These are phyloP conservation scores for Gallirallus australis DNA, from an alignment of 2,797 vertebrate species.

Conservation along the genomic window DNA sequence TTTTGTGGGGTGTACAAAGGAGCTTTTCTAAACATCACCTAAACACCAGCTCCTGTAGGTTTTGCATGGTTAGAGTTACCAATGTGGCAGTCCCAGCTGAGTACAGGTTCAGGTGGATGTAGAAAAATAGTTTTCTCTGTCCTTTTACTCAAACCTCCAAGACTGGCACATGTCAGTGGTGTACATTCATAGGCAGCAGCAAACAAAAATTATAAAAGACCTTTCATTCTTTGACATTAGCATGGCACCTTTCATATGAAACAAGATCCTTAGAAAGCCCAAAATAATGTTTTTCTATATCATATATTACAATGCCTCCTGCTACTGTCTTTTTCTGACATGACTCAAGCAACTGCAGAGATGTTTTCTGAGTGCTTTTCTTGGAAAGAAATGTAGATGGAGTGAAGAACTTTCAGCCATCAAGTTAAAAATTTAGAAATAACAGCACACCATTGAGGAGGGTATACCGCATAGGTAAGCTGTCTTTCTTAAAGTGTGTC, in stretches of 20 bases:
- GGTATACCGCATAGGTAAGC: not conserved
- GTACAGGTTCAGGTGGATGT: not conserved
- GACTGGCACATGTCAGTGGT: not conserved
- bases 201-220: not conserved
- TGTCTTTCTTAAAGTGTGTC: not conserved
- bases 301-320: fast-evolving
- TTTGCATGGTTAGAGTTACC: not conserved
- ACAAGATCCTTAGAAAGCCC: not conserved
- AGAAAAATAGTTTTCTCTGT: not conserved
- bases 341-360: not conserved
- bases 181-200: not conserved
- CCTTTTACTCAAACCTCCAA: not conserved
- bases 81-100: not conserved
- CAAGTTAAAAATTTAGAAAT: constrained; percentile 7
- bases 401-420: not conserved
- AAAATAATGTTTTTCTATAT: not conserved
- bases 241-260: not conserved
- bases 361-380: not conserved
- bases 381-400: not conserved
- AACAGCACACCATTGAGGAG: not conserved
- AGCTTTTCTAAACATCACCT: not conserved
- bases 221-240: not conserved
- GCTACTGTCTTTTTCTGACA: not conserved
- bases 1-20: not conserved
- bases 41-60: not conserved